Conservation (phyloP, 2,113 vertebrate genomes). For the Albula glossodonta region DNA sequence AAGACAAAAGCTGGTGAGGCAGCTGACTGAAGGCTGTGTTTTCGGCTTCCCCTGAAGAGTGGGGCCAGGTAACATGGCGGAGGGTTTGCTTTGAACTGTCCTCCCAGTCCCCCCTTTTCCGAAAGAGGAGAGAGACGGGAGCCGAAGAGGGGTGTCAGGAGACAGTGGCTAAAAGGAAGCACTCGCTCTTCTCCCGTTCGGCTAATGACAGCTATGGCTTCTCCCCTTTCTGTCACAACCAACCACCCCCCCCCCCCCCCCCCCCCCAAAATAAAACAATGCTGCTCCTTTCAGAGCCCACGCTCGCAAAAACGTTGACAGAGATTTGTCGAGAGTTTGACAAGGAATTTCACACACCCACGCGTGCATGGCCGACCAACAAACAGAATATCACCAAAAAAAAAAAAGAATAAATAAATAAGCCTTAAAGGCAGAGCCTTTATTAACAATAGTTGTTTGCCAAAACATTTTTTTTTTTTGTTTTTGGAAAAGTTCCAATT, state of each 20-base stretch:
- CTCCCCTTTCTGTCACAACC: too few relatives aligned
- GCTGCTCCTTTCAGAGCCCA: slow-evolving; percentile 4
- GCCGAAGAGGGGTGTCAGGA: too few relatives aligned
- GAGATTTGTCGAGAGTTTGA: neutral
- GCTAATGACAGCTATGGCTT: neutral
- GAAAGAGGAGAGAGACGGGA: too few relatives aligned
- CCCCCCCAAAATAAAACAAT: neutral
- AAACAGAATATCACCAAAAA: neutral
- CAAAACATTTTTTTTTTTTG: too few relatives aligned
- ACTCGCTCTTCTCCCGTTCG: neutral
- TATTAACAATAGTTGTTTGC: too few relatives aligned
- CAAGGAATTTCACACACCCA: slow-evolving; percentile 13
- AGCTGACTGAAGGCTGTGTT: neutral
- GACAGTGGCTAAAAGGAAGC: neutral
- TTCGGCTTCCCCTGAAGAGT: neutral
- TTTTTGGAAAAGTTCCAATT: neutral
- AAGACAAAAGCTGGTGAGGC: too few relatives aligned
- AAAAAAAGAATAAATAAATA: neutral
- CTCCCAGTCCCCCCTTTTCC: too few relatives aligned
- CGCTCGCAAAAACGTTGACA: neutral
- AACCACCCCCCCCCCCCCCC: neutral
- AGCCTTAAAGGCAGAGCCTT: neutral
- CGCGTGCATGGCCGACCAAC: neutral
- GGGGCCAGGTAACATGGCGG: neutral
- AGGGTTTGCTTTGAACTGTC: neutral